phyloP scores from a whole-genome alignment of 2,113 vertebrate genomes.

The Collichthys lucidus region DNA sequence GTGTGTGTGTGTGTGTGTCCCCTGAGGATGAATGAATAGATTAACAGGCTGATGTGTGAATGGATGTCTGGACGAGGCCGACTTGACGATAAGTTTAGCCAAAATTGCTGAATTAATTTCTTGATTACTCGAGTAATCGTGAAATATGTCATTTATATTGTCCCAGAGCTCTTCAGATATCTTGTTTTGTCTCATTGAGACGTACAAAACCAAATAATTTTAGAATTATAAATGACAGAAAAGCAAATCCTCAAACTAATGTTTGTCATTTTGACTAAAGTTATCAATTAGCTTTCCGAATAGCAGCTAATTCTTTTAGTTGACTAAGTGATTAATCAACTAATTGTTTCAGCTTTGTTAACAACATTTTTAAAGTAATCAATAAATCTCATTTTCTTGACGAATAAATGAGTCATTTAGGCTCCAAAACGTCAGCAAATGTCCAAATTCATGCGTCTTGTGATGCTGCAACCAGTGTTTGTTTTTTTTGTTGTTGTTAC shows the following conservation, averaged over 20 bases:
- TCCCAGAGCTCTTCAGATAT: not conserved
- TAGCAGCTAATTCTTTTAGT: not conserved
- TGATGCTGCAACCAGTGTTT: not conserved
- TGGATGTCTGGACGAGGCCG: not conserved
- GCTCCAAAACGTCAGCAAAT: not conserved
- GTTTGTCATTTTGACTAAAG: too few species aligned
- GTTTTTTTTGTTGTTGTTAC: not conserved
- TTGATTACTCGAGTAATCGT: not conserved
- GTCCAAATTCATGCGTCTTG: not conserved
- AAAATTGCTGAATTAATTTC: too few species aligned
- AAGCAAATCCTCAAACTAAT: too few species aligned
- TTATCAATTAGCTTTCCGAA: not conserved
- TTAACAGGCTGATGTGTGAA: conserved; percentile 1
- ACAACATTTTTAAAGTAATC: not conserved
- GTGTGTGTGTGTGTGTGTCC: conserved; percentile 2
- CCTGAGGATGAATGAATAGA: not conserved
- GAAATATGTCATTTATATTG: not conserved
- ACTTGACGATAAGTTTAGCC: not conserved
- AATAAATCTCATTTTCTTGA: not conserved
- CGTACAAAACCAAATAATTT: not conserved
- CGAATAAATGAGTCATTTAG: not conserved
- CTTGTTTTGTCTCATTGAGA: not conserved
- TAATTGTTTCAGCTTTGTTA: not conserved
- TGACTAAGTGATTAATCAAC: not conserved
- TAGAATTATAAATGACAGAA: too few species aligned